Evolutionary conservation across 2,797 vertebrate genomes (phyloP).

Genomic region (Karalla daura): DNA sequence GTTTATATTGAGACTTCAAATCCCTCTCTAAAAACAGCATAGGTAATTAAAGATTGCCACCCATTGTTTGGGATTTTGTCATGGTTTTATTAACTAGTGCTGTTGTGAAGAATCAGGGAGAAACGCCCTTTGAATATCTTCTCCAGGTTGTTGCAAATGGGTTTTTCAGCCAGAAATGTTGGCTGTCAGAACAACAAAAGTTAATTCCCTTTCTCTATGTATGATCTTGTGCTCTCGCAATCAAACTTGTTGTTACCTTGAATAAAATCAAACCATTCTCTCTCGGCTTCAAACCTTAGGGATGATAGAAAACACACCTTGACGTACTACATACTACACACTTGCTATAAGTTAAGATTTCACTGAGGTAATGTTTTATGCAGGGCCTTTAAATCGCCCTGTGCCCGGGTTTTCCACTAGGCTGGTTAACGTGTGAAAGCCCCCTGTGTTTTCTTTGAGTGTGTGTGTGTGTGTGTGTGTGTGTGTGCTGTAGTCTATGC

Average conservation of each 20-base stretch:
- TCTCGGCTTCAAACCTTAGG: too few relatives aligned
- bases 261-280: too few relatives aligned
- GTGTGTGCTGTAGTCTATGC: slow-evolving; percentile 29
- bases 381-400: slow-evolving; percentile 5
- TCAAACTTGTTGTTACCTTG: too few relatives aligned
- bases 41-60: slow-evolving; percentile 53
- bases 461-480: slow-evolving; percentile 30
- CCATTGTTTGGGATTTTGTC: not conserved
- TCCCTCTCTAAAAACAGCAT: slow-evolving; percentile 51
- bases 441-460: slow-evolving; percentile 13
- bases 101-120: not conserved
- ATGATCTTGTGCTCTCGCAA: too few relatives aligned
- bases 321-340: too few relatives aligned
- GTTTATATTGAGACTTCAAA: slow-evolving; percentile 51
- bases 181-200: too few relatives aligned
- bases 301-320: too few relatives aligned
- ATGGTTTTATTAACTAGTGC: not conserved
- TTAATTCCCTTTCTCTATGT: too few relatives aligned
- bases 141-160: too few relatives aligned
- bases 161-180: too few relatives aligned
- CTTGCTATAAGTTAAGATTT: too few relatives aligned
- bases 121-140: slow-evolving; percentile 32
- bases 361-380: too few relatives aligned
- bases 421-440: slow-evolving; percentile 45
- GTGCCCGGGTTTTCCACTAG: slow-evolving; percentile 19